Evolutionary conservation across 2,888 invertebrate genomes (phyloP).

Genomic region (Sialis fuliginosa): DNA sequence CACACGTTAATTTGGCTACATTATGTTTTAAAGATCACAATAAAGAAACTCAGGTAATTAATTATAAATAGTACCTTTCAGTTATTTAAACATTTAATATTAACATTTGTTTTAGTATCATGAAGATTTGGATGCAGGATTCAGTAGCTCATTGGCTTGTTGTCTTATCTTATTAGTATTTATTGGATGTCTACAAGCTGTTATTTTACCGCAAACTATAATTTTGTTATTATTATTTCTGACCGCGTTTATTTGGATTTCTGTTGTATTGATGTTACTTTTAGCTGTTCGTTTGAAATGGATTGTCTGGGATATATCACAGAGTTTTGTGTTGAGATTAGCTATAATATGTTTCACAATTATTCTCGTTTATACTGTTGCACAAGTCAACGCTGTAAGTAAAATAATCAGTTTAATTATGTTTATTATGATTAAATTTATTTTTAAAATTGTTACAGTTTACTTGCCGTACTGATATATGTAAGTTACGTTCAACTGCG

Average conservation of each 20-base stretch:
- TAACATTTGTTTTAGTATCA: constrained; percentile 44
- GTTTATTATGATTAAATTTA: background rate
- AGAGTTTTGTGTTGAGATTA: constrained; percentile 63
- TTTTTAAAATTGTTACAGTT: constrained; percentile 29
- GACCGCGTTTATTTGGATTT: constrained; percentile 80
- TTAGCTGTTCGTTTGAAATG: constrained; percentile 68
- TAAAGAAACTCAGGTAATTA: constrained; percentile 60
- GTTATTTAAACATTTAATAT: background rate
- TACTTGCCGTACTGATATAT: constrained; percentile 37
- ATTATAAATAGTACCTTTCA: background rate
- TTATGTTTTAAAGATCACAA: constrained; percentile 69
- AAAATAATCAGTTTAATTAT: background rate
- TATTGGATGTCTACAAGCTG: constrained; percentile 58
- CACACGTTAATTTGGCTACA: constrained; percentile 71
- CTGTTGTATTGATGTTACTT: constrained; percentile 67
- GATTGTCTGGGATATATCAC: constrained; percentile 72
- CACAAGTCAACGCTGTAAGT: constrained; percentile 86
- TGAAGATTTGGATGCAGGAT: constrained; percentile 68
- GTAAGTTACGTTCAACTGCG: constrained; percentile 29
- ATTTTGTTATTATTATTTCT: constrained; percentile 71
- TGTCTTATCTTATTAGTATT: constrained; percentile 58
- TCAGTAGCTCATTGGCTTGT: constrained; percentile 66
- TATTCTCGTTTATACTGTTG: constrained; percentile 71
- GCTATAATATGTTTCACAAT: constrained; percentile 79
- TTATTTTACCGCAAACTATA: constrained; percentile 67